Base-by-base conservation (phyloP, 2,888 invertebrate species). In the Quadroppia sp. region DNA sequence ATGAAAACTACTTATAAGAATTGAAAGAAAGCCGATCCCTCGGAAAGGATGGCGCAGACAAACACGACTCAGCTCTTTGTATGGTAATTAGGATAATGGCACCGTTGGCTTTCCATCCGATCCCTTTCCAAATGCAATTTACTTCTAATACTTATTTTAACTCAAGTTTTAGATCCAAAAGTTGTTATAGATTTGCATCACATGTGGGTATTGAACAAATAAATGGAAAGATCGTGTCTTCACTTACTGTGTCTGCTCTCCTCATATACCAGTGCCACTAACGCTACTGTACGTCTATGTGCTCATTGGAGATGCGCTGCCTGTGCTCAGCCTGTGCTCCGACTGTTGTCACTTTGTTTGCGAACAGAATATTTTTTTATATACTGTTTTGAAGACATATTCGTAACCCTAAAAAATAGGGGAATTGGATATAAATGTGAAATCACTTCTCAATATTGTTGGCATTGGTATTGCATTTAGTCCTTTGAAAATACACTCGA, bases 71-170 rank as follows among this genome's bases (percentile, higher is more conserved):
- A 76, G 77, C 77, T 77, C 77, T 77, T 77, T 77, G 77, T 77
- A 77, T 77, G 77, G 76, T 77, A 77, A 77, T 77, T 77, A 77
- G 77, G 36, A 75, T 77, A 77, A 77, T 77, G 77, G 77, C 40
- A 30, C 13, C n/a, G 20, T 36, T 15, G 7, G 30, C 6, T 17
- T 7, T 13, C 17, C 59, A 59, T 7, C 25, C 53, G 23, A 20
- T 20, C 53, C n/a, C 59, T 67, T 67, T 67, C 67, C 40, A 67
- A 67, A 59, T 59, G 30, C 40, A 67, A 67, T 67, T 67, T 40
- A 67, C 67, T 67, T 30, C 7, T 7, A 67, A 11, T 67, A 67
- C 67, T 67, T 67, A 67, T 67, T 67, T 67, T 67, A 67, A 67
- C 67, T 67, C 42, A 67, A 67, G 67, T 36, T 42, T 23, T 30